Percentiles rank a stretch among this genome's conserved stretches.
phyloP scores from a whole-genome alignment of 2,797 vertebrate species.

The Syncerus caffer region DNA sequence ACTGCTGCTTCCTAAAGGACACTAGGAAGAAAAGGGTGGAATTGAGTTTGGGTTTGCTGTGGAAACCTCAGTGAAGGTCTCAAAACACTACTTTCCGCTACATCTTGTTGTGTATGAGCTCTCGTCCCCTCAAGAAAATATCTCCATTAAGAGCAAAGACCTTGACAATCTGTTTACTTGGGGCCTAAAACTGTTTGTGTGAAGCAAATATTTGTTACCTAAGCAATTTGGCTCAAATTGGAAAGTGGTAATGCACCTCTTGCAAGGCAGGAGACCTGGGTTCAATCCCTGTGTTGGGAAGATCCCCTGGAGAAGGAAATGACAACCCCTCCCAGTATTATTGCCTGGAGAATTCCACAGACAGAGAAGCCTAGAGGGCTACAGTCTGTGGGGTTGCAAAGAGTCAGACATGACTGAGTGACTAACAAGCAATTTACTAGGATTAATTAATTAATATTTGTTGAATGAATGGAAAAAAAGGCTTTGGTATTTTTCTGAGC shows the following conservation, averaged over 20 bases:
- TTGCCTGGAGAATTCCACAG: background rate
- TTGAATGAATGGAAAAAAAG: background rate
- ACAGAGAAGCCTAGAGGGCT: background rate
- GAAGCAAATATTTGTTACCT: background rate
- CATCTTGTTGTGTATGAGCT: background rate
- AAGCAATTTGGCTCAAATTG: background rate
- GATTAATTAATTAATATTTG: background rate
- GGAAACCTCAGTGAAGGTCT: background rate
- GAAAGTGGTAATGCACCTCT: background rate
- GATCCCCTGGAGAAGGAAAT: background rate
- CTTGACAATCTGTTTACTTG: background rate
- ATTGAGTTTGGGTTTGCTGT: background rate
- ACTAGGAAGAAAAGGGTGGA: background rate
- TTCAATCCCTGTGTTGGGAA: background rate
- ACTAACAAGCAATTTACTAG: background rate
- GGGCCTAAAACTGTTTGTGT: background rate
- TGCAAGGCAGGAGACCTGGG: background rate
- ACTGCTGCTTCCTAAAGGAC: background rate
- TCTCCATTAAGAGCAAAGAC: background rate
- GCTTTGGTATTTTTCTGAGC: background rate
- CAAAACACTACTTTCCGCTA: background rate
- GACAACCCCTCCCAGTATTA: background rate
- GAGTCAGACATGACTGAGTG: background rate
- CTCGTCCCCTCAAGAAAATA: background rate
- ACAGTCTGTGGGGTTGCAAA: background rate